These are phyloP conservation scores for Papilio elwesi DNA, from an alignment of 2,888 invertebrate species.

Conservation along the genomic window DNA sequence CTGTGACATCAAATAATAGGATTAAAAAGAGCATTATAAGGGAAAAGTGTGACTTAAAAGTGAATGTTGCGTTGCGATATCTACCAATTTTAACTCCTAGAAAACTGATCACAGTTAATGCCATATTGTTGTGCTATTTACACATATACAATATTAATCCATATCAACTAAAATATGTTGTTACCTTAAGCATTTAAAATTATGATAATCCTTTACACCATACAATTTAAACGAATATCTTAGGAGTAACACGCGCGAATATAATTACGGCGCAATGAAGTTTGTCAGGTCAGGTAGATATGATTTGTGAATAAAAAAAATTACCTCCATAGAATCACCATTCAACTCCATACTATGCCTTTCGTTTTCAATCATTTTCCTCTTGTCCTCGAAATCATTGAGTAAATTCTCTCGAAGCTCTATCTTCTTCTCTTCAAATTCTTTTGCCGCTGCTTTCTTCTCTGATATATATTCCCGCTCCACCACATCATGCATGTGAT, in stretches of 20 bases:
- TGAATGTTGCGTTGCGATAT: no score
- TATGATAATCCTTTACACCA: no score
- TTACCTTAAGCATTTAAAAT: neutral
- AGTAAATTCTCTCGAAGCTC: slow-evolving; percentile 95
- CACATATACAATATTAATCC: no score
- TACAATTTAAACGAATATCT: no score
- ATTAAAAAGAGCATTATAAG: no score
- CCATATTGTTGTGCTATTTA: no score
- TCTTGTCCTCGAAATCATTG: slow-evolving; percentile 96
- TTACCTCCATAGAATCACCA: slow-evolving; percentile 92
- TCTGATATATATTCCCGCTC: slow-evolving; percentile 95
- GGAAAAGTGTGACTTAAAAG: no score
- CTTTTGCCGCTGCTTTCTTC: slow-evolving; percentile 94
- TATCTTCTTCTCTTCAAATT: slow-evolving; percentile 97
- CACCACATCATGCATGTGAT: slow-evolving; percentile 93
- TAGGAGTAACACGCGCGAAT: neutral
- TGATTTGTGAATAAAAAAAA: neutral
- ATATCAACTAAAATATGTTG: no score
- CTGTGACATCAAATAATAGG: no score
- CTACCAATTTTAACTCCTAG: no score
- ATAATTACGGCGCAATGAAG: no score
- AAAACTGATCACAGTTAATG: no score
- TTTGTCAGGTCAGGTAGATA: neutral
- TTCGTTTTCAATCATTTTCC: slow-evolving; percentile 94
- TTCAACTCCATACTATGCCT: slow-evolving; percentile 94